Conservation (phyloP, 2,888 invertebrate species). For the Bedellia somnulentella region DNA sequence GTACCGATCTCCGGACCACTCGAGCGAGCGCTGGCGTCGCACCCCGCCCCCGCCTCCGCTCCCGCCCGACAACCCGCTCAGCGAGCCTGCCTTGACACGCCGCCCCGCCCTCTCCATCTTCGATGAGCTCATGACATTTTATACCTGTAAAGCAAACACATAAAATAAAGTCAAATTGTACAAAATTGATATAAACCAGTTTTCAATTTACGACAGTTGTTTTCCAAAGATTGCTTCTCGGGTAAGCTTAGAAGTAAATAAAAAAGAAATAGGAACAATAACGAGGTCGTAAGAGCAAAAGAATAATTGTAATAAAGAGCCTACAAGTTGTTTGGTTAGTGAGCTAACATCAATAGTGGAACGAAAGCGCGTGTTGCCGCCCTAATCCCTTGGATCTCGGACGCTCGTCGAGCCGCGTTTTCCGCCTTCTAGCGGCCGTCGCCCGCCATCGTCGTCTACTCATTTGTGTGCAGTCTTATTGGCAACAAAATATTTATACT, state of each 20-base stretch:
- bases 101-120: conserved; percentile 27
- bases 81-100: conserved; percentile 22
- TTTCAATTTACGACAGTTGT: too few relatives aligned
- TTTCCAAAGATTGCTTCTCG: too few relatives aligned
- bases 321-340: conserved; percentile 56
- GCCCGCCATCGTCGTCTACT: too few relatives aligned
- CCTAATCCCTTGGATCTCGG: conserved; percentile 50
- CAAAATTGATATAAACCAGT: neutral
- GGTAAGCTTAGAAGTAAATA: too few relatives aligned
- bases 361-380: conserved; percentile 44
- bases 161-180: conserved; percentile 8
- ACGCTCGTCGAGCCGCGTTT: too few relatives aligned
- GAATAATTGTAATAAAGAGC: conserved; percentile 59
- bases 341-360: conserved; percentile 45
- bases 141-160: conserved; percentile 23
- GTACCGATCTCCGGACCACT: conserved; percentile 61
- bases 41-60: conserved; percentile 21
- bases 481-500: too few relatives aligned
- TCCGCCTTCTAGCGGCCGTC: too few relatives aligned
- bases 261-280: conserved; percentile 21
- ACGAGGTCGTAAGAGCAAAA: conserved; percentile 46
- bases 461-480: too few relatives aligned
- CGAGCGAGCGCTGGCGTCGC: conserved; percentile 59
- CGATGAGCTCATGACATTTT: conserved; percentile 33
- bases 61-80: conserved; percentile 14